Evolutionary conservation across 1,140 invertebrate species (phyloP), one percentile per base, ranked within the genome.

Genomic region (Pseudomyrmex sp.): DNA sequence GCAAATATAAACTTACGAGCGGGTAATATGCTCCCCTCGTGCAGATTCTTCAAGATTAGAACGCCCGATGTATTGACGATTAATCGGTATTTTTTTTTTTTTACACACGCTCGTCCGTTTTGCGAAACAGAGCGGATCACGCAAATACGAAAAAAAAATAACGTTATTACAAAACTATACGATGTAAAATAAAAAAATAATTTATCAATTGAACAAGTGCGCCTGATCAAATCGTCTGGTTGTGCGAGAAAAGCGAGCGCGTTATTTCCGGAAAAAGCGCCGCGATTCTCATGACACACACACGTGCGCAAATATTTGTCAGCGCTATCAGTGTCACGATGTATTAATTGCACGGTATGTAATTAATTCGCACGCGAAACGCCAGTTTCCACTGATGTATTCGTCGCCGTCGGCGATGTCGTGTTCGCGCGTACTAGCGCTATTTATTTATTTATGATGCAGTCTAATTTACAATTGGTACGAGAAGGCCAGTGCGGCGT

Each of bases 391-490:
- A 50, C 2, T 50, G 68, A 70, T 9, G 13, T 7, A 15, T 9
- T 7, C 35, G n/a, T 59, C 58, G 35, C 62, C 62, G 58, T 79
- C 18, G 44, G 12, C 54, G 7, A 69, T 66, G 76, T 8, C 44
- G 54, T 7, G 54, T 7, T 80, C 20, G 54, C 54, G 20, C 10
- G 35, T 35, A 89, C 85, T 88, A 86, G 84, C 88, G 86, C 86
- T 91, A 90, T 92, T 93, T 93, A 93, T 93, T 93, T 93, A 93
- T 92, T 92, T 92, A 90, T 87, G 87, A 85, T 87, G 88, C 87
- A 91, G 82, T 91, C 91, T 90, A 93, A 93, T 91, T 93, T 93
- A 90, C 91, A 92, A 92, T 88, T 87, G 80, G 77, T 75, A 66
- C 54, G 87, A 90, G 92, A 93, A 92, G 92, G 91, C 89, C 91